phyloP scores from a whole-genome alignment of 2,113 vertebrate genomes.

The Corythaixoides concolor region DNA sequence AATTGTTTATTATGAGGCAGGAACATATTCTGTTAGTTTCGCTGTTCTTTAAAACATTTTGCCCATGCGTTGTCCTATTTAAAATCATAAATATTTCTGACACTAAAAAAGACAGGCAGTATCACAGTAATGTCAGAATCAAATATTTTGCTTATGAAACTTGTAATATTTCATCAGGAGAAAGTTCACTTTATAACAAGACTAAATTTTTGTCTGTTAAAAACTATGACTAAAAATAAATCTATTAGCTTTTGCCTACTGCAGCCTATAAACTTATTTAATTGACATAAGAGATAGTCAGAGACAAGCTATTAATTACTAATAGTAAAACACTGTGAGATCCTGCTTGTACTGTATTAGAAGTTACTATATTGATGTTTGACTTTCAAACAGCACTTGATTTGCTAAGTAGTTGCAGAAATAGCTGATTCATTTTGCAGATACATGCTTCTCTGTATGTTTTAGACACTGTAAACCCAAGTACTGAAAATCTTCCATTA shows the following conservation, averaged over 20 bases:
- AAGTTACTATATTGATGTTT: background rate
- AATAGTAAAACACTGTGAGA: background rate
- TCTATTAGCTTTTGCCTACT: background rate
- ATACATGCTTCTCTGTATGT: background rate
- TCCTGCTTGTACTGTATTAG: background rate
- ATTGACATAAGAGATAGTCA: background rate
- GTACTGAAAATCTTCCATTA: background rate
- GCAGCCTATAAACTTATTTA: background rate
- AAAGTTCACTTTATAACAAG: background rate
- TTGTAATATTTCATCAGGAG: background rate
- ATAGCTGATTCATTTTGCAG: background rate
- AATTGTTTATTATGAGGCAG: slow-evolving; percentile 60
- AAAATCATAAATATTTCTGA: slow-evolving; percentile 36
- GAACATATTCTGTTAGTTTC: slow-evolving; percentile 40
- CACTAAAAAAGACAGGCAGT: background rate
- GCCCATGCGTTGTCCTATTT: background rate
- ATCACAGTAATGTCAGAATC: background rate
- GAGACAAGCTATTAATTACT: background rate
- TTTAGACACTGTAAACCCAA: background rate
- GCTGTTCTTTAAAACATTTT: slow-evolving; percentile 4
- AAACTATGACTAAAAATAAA: background rate
- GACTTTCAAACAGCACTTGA: slow-evolving; percentile 11
- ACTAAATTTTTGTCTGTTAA: background rate
- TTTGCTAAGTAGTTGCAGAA: background rate
- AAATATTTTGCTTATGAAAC: slow-evolving; percentile 12